A percentile compares a stretch with the other conserved stretches of the same genome.
Conservation (phyloP, 2,797 vertebrate species). For the Hemibagrus guttatus region DNA sequence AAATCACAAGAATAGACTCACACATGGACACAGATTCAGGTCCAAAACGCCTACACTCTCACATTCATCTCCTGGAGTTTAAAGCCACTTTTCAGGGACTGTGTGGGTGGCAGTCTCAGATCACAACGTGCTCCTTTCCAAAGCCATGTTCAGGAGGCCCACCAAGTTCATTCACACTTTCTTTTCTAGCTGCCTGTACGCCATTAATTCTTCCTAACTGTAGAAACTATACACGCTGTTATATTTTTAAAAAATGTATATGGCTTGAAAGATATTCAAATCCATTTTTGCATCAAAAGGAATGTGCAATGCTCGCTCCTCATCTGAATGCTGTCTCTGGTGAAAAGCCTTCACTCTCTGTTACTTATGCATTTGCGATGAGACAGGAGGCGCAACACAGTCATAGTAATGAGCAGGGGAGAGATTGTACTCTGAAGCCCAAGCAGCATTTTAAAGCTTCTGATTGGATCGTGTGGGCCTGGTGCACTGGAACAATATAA, state of each 20-base stretch:
- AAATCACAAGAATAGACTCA: conserved; percentile 56
- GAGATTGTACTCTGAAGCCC: conserved; percentile 30
- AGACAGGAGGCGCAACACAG: conserved; percentile 38
- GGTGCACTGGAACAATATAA: background rate
- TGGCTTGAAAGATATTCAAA: conserved; percentile 60
- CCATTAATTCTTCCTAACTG: conserved; percentile 32
- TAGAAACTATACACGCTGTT: conserved; percentile 14
- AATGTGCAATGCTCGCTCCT: conserved; percentile 56
- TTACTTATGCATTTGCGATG: conserved; percentile 45
- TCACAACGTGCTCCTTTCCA: conserved; percentile 50
- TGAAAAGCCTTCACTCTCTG: conserved; percentile 41
- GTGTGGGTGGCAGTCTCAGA: conserved; percentile 55
- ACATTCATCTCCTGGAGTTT: conserved; percentile 57
- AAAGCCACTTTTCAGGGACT: conserved; percentile 57
- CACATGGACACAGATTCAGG: conserved; percentile 51
- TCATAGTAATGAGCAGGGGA: conserved; percentile 41
- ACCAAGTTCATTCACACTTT: conserved; percentile 45
- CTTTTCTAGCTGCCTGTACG: conserved; percentile 36
- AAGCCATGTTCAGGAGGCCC: conserved; percentile 50
- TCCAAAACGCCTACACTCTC: conserved; percentile 56
- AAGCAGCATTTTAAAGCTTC: conserved; percentile 42
- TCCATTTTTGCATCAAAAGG: conserved; percentile 61
- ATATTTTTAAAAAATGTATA: conserved; percentile 5
- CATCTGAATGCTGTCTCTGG: conserved; percentile 51
- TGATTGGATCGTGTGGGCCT: conserved; percentile 5